Conservation (phyloP, 2,888 invertebrate species). For the Erebia aethiops region DNA sequence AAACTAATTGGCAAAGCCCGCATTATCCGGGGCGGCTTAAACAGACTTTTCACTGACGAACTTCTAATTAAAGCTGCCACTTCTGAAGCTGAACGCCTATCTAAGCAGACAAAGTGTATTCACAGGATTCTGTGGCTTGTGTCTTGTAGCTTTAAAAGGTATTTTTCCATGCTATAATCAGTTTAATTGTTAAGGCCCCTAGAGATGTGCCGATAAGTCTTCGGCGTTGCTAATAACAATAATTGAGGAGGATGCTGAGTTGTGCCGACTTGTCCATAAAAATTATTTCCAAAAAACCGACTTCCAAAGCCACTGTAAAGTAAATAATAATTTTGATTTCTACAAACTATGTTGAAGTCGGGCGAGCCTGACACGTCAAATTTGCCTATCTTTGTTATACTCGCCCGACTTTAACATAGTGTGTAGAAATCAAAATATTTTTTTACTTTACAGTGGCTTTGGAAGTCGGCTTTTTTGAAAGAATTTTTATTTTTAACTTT, state of each 20-base stretch:
- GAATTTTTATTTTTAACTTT: no score
- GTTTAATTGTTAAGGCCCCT: constrained; percentile 40
- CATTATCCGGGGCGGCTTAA: constrained; percentile 54
- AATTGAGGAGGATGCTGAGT: neutral
- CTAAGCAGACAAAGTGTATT: constrained; percentile 47
- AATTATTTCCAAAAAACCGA: no score
- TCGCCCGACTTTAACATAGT: no score
- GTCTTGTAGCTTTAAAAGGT: constrained; percentile 42
- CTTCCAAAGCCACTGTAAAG: no score
- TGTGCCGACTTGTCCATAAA: neutral
- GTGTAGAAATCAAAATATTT: no score
- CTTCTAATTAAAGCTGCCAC: constrained; percentile 68
- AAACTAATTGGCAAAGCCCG: constrained; percentile 66
- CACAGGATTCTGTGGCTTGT: constrained; percentile 49
- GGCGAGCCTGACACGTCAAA: no score
- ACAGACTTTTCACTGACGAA: constrained; percentile 59
- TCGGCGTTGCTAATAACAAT: neutral
- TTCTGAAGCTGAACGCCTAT: constrained; percentile 58
- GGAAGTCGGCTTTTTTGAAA: no score
- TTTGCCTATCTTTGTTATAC: no score
- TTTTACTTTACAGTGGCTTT: no score
- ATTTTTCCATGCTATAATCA: constrained; percentile 44
- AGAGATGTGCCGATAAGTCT: constrained; percentile 4
- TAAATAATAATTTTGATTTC: no score
- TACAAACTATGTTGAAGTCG: no score